A percentile compares a stretch with the other conserved stretches of the same genome.
Conservation (phyloP, 2,113 vertebrate species). For the Aythya baeri region DNA sequence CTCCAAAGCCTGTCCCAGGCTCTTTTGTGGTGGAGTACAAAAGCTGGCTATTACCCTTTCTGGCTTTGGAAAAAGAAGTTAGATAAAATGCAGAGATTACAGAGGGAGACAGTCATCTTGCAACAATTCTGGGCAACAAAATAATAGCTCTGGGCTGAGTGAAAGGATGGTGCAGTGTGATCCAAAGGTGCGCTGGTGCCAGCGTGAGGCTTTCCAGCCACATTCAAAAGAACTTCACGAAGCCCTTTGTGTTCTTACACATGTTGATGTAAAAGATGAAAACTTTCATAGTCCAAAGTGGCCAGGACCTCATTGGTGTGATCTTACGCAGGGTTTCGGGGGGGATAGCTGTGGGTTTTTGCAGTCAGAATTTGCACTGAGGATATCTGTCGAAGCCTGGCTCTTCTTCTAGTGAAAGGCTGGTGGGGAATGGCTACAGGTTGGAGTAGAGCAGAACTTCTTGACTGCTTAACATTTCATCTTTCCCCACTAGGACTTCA, state of each 20-base stretch:
- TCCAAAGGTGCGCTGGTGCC: background rate
- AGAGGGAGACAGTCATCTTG: slow-evolving; percentile 28
- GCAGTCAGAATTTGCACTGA: background rate
- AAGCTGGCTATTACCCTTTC: background rate
- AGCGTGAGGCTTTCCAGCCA: background rate
- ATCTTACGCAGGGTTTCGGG: background rate
- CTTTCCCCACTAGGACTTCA: slow-evolving; percentile 46
- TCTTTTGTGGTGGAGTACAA: background rate
- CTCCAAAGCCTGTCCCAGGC: background rate
- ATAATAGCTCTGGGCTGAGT: background rate
- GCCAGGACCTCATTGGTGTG: background rate
- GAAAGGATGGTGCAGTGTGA: slow-evolving; percentile 1
- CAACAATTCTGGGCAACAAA: background rate
- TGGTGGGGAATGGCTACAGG: background rate
- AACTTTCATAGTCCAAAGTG: background rate
- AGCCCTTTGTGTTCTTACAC: background rate
- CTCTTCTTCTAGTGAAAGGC: background rate
- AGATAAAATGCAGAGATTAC: slow-evolving; percentile 41
- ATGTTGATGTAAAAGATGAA: background rate
- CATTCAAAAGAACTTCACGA: background rate
- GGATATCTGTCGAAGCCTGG: background rate
- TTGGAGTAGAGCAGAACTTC: background rate
- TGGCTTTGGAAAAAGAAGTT: slow-evolving; percentile 10
- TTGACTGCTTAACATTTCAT: slow-evolving; percentile 49
- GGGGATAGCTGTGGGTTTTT: background rate